phyloP scores from a whole-genome alignment of 1,140 invertebrate genomes.

The Thrips palmi region DNA sequence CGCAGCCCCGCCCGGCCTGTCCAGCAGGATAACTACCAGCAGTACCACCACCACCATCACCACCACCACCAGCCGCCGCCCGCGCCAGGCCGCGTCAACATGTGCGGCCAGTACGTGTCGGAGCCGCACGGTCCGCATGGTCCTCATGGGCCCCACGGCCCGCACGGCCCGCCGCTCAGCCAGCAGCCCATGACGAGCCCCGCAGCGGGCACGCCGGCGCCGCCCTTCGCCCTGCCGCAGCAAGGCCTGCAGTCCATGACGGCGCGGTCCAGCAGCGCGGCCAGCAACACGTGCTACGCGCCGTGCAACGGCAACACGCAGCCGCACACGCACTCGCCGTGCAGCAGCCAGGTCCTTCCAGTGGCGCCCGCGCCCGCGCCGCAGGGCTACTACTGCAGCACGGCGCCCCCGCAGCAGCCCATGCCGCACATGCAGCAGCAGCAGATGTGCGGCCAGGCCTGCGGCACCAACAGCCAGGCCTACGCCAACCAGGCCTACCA shows the following conservation, averaged over 20 bases:
- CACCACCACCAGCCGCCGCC: background rate
- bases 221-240: conserved; percentile 20
- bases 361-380: conserved; percentile 13
- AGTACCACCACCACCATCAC: background rate
- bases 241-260: conserved; percentile 17
- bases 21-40: no score
- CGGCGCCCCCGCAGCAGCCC: conserved; percentile 16
- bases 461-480: conserved; percentile 21
- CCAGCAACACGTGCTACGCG: conserved; percentile 6
- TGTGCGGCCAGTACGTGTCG: background rate
- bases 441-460: conserved; percentile 14
- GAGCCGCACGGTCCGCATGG: background rate
- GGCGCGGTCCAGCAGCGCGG: conserved; percentile 13
- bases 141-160: conserved; percentile 17
- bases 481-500: conserved; percentile 14
- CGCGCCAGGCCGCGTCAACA: background rate
- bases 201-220: conserved; percentile 34
- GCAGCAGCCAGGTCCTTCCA: conserved; percentile 9
- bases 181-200: conserved; percentile 36
- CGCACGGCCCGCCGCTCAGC: conserved; percentile 20
- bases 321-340: conserved; percentile 16
- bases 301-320: conserved; percentile 15
- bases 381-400: conserved; percentile 12
- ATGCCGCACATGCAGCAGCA: conserved; percentile 23
- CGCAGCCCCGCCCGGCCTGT: no score